Conservation (phyloP, 2,797 vertebrate species). For the Microhierax caerulescens region DNA sequence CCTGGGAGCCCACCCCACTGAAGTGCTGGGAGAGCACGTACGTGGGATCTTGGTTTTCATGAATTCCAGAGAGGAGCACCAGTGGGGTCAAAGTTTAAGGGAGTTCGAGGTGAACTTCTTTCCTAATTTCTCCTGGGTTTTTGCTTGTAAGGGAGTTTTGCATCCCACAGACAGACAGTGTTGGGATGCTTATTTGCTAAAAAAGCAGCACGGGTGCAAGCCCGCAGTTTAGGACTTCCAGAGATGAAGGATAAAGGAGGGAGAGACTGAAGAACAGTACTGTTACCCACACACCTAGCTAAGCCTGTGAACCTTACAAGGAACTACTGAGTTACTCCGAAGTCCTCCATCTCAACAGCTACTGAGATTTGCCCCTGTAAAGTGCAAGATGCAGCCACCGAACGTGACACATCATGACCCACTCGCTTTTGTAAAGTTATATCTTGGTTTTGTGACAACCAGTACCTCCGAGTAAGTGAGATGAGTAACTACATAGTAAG, state of each 20-base stretch:
- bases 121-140: not conserved
- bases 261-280: not conserved
- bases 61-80: not conserved
- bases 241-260: not conserved
- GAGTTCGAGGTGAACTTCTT: not conserved
- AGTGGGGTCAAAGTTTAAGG: not conserved
- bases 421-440: too few relatives aligned
- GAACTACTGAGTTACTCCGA: not conserved
- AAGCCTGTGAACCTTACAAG: not conserved
- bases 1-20: too few relatives aligned
- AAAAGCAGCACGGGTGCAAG: fast-evolving
- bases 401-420: not conserved
- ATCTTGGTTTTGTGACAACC: not conserved
- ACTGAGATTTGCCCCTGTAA: fast-evolving
- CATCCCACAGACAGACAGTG: fast-evolving
- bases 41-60: fast-evolving
- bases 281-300: too few relatives aligned
- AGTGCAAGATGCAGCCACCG: fast-evolving
- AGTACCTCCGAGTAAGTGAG: not conserved
- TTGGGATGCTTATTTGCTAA: not conserved
- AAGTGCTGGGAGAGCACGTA: fast-evolving
- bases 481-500: too few relatives aligned
- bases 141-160: not conserved
- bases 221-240: not conserved
- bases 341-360: not conserved